phyloP scores from a whole-genome alignment of 2,888 invertebrate species.

The Pachymerium ferrugineum region DNA sequence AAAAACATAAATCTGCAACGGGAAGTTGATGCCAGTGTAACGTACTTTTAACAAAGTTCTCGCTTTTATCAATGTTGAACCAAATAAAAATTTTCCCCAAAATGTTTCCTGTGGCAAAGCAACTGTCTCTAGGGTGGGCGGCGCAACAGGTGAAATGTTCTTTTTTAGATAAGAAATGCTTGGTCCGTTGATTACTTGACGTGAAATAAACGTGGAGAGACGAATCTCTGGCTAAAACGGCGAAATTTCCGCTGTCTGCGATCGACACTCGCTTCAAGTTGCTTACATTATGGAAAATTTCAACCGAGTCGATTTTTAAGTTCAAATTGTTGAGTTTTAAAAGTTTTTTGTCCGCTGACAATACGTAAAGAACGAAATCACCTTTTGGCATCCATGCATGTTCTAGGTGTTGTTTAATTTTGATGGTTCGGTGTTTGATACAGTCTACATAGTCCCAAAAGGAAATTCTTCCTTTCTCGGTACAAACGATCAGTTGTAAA shows the following conservation, averaged over 20 bases:
- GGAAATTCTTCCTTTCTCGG: not conserved
- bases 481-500: not conserved
- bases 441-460: not conserved
- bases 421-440: not conserved
- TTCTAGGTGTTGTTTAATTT: not conserved
- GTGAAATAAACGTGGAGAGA: not conserved
- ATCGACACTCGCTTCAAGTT: not conserved
- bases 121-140: not conserved
- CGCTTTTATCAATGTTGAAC: not conserved
- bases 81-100: not conserved
- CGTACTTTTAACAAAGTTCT: not conserved
- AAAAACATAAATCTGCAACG: not conserved
- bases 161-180: not conserved
- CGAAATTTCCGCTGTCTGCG: not conserved
- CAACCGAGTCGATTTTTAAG: not conserved
- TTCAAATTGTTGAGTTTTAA: not conserved
- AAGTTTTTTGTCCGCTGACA: not conserved
- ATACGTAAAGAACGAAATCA: not conserved
- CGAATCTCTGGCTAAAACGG: not conserved
- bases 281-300: not conserved
- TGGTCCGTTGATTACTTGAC: not conserved
- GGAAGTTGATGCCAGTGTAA: conserved; percentile 7
- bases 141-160: not conserved
- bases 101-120: not conserved
- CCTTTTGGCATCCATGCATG: not conserved